Conservation (phyloP, 2,113 vertebrate species). For the Piaya cayana region DNA sequence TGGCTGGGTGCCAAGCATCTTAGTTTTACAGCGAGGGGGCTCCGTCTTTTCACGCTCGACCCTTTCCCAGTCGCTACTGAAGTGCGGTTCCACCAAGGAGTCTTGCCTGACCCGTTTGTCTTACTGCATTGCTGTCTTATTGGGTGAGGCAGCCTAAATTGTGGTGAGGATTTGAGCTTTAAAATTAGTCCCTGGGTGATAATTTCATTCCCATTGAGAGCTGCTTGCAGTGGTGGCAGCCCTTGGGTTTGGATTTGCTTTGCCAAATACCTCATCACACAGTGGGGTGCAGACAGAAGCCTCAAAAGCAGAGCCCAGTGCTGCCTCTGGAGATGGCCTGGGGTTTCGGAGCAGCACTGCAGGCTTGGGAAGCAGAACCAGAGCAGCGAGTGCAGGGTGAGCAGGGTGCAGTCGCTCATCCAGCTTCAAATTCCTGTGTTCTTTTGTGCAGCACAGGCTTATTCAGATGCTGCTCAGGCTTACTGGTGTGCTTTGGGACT, state of each 20-base stretch:
- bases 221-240: neutral
- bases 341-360: neutral
- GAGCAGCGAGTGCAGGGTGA: neutral
- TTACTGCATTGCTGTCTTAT: neutral
- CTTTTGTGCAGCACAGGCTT: neutral
- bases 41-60: neutral
- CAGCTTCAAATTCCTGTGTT: rapidly evolving
- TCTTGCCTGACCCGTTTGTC: neutral
- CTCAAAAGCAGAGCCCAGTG: neutral
- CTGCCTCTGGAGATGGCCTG: neutral
- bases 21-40: rapidly evolving
- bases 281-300: neutral
- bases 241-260: neutral
- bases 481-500: neutral
- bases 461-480: neutral
- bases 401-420: neutral
- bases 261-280: neutral
- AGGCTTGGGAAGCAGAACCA: neutral
- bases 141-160: neutral
- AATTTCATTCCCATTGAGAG: neutral
- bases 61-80: neutral
- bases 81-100: neutral
- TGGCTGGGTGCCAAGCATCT: neutral
- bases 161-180: neutral
- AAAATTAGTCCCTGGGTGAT: neutral